Conservation (phyloP, 2,888 invertebrate genomes). For the Nudaria mundana region DNA sequence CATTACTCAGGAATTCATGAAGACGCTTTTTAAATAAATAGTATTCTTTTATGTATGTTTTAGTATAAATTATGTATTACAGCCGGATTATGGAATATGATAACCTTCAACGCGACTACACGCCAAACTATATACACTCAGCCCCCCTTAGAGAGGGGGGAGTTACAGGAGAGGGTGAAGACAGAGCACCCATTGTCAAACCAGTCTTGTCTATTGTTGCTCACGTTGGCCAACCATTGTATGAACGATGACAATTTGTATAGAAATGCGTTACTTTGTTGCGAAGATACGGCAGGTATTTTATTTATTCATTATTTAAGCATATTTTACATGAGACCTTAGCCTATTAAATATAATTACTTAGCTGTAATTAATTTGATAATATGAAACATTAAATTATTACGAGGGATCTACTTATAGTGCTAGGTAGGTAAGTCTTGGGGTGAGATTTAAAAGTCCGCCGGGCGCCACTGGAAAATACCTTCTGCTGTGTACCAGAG, state of each 20-base stretch:
- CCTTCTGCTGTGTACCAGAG: no score
- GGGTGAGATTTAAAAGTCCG: no score
- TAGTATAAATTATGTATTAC: conserved; percentile 10
- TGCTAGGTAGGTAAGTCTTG: no score
- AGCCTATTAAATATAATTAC: no score
- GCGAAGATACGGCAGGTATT: conserved; percentile 91
- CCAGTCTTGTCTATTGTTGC: conserved; percentile 92
- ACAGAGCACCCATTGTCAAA: conserved; percentile 89
- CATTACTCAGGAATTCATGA: no score
- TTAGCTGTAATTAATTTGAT: no score
- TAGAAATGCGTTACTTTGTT: conserved; percentile 90
- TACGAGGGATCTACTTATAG: no score
- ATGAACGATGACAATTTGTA: conserved; percentile 91
- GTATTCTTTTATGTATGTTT: not conserved
- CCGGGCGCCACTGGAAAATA: no score
- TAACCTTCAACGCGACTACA: conserved; percentile 82
- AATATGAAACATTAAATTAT: no score
- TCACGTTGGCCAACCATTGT: conserved; percentile 96
- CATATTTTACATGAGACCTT: no score
- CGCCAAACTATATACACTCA: conserved; percentile 55
- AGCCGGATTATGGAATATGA: conserved; percentile 90
- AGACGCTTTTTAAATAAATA: no score
- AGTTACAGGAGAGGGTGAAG: conserved; percentile 72
- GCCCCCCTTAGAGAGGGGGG: conserved; percentile 61
- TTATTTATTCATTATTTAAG: no score